Conservation (phyloP, 2,113 vertebrate genomes). For the Conger conger region DNA sequence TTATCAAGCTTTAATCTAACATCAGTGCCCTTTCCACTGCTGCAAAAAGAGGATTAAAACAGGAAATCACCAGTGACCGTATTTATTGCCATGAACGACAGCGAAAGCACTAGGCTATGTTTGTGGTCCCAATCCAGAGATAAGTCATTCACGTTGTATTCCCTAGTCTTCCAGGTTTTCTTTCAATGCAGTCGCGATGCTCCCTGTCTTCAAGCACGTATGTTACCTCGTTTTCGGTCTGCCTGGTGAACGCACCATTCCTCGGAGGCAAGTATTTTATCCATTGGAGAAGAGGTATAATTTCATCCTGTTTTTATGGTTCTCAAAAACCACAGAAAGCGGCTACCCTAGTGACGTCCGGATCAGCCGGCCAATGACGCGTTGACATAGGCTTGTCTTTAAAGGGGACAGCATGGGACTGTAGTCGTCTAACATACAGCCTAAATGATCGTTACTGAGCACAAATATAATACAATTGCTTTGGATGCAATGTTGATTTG, state of each 20-base stretch:
- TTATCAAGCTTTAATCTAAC: neutral
- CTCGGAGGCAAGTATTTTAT: neutral
- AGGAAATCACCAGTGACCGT: constrained; percentile 12
- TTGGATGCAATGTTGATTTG: no score
- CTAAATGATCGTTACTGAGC: neutral
- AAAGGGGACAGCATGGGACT: neutral
- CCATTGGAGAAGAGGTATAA: neutral
- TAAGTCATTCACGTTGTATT: neutral
- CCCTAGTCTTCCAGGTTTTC: neutral
- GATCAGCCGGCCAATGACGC: constrained; percentile 11
- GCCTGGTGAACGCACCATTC: neutral
- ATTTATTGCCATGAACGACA: neutral
- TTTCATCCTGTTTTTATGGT: constrained; percentile 23
- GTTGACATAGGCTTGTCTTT: neutral
- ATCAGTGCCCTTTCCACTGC: neutral
- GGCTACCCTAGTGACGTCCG: constrained; percentile 11
- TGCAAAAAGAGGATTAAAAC: neutral
- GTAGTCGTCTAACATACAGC: neutral
- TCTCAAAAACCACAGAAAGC: neutral
- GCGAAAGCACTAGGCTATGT: neutral
- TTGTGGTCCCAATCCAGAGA: neutral
- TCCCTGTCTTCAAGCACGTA: no score
- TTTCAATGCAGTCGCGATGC: neutral
- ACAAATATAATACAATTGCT: neutral
- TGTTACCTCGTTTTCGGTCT: neutral